Percentiles rank a stretch among this genome's conserved stretches.
Conservation (phyloP, 2,113 vertebrate genomes). For the Piaya cayana region DNA sequence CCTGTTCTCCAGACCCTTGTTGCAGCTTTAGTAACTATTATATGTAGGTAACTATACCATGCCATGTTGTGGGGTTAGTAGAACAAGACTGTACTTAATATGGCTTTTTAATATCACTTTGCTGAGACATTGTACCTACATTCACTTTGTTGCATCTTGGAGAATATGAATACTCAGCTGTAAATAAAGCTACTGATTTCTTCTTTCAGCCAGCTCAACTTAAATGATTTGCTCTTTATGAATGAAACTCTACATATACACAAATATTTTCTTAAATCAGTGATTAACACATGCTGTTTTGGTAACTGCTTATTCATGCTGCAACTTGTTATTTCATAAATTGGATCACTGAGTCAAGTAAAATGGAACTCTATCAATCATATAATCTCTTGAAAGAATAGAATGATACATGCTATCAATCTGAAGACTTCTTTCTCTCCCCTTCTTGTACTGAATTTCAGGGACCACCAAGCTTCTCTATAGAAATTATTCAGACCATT, state of each 20-base stretch:
- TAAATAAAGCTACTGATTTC: background rate
- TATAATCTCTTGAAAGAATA: background rate
- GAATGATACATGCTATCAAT: background rate
- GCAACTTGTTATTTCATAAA: background rate
- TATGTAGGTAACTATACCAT: background rate
- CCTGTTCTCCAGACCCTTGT: too few relatives aligned
- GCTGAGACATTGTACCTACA: background rate
- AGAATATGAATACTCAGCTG: background rate
- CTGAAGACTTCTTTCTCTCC: background rate
- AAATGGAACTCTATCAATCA: background rate
- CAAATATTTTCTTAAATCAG: background rate
- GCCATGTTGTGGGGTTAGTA: background rate
- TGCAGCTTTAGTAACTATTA: background rate
- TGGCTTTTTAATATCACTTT: background rate
- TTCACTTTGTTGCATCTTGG: background rate
- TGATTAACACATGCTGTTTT: background rate
- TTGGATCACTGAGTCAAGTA: background rate
- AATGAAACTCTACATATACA: background rate
- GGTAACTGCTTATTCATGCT: background rate
- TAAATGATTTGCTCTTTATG: background rate
- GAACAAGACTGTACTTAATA: background rate
- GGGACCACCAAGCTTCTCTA: background rate
- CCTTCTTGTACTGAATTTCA: background rate
- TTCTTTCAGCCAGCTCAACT: background rate
- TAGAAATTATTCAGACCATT: slow-evolving; percentile 9